These are phyloP conservation scores for Venustoraphidia nigricollis DNA, from an alignment of 2,888 invertebrate species.

Conservation along the genomic window DNA sequence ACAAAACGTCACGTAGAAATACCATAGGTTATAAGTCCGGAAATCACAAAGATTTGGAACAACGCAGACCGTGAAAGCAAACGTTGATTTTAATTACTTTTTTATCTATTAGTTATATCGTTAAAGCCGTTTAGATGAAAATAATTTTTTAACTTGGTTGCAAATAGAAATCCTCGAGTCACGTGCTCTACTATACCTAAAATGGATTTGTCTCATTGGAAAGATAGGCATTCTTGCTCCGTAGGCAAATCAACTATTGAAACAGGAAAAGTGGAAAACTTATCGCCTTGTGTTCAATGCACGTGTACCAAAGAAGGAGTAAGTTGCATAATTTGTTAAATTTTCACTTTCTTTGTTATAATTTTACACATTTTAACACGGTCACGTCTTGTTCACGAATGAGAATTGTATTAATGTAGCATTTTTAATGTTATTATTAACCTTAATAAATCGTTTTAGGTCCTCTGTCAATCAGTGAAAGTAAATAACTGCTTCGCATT, in stretches of 20 bases:
- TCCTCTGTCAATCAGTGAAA: slow-evolving; percentile 30
- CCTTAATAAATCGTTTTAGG: slow-evolving; percentile 17
- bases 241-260: slow-evolving; percentile 25
- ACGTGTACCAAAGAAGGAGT: slow-evolving; percentile 35
- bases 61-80: too few species aligned
- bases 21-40: too few species aligned
- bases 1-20: too few species aligned
- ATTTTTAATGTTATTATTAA: too few species aligned
- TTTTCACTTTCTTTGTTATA: too few species aligned
- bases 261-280: slow-evolving; percentile 25
- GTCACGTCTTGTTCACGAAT: too few species aligned
- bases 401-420: too few species aligned
- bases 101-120: too few species aligned
- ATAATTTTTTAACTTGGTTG: slow-evolving; percentile 11
- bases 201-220: slow-evolving; percentile 43
- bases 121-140: not conserved
- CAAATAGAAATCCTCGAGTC: slow-evolving; percentile 42
- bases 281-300: slow-evolving; percentile 32
- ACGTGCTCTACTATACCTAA: slow-evolving; percentile 38
- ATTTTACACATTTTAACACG: too few species aligned
- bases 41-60: too few species aligned
- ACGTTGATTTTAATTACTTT: too few species aligned
- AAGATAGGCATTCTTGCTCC: slow-evolving; percentile 26
- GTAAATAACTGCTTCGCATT: slow-evolving; percentile 30
- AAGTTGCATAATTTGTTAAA: slow-evolving; percentile 12